Evolutionary conservation across 1,140 invertebrate species (phyloP).

Genomic region (Drosophila sucinea): DNA sequence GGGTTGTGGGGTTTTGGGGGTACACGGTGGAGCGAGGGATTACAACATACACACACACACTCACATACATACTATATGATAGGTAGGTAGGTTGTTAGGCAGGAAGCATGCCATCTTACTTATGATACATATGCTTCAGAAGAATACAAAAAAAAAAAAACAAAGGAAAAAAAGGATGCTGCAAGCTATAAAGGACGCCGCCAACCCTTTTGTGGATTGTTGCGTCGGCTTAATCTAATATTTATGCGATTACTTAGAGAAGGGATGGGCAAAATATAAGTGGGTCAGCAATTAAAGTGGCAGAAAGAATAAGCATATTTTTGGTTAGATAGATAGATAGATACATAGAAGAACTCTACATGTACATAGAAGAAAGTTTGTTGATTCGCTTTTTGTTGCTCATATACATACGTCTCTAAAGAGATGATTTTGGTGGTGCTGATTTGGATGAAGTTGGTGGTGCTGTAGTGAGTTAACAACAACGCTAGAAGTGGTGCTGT

Average conservation of each 20-base stretch:
- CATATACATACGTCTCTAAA: constrained; percentile 83
- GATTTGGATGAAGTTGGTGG: constrained; percentile 83
- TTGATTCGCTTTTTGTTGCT: constrained; percentile 45
- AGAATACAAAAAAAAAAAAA: neutral
- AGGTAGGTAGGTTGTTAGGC: too few species aligned
- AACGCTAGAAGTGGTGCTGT: constrained; percentile 79
- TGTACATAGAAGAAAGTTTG: constrained; percentile 31
- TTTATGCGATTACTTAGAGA: constrained; percentile 14
- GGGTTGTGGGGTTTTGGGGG: neutral
- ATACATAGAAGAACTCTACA: neutral
- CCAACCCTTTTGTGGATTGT: constrained; percentile 6
- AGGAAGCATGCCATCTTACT: constrained; percentile 1
- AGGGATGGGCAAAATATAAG: neutral
- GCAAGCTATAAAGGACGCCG: neutral
- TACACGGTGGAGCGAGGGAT: neutral
- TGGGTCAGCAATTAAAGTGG: constrained; percentile 12
- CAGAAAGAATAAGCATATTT: constrained; percentile 1
- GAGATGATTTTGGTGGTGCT: constrained; percentile 83
- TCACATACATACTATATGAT: neutral
- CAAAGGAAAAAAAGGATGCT: neutral
- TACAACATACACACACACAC: neutral
- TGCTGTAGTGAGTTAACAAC: constrained; percentile 82
- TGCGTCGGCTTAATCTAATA: constrained; percentile 6
- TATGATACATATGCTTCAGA: constrained; percentile 1
- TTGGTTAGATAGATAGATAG: neutral